Conservation (phyloP, 2,113 vertebrate species). For the Malurus alboscapulatus region DNA sequence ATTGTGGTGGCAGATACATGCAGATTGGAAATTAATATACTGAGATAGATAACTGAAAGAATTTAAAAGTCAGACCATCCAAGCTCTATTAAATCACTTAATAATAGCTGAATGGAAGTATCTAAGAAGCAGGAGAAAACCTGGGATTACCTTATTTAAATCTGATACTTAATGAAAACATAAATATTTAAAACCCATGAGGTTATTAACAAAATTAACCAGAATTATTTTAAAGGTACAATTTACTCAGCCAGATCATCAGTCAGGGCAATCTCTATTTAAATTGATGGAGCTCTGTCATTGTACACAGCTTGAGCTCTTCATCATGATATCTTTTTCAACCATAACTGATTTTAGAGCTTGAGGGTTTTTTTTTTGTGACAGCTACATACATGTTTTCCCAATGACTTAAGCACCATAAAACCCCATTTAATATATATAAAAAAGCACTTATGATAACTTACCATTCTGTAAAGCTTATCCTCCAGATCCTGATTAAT, state of each 20-base stretch:
- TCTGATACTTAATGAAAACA: constrained; percentile 16
- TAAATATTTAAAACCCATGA: constrained; percentile 3
- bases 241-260: background rate
- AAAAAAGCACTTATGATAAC: background rate
- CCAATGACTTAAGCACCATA: background rate
- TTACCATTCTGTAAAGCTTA: constrained; percentile 92
- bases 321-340: background rate
- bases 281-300: background rate
- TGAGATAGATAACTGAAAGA: background rate
- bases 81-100: background rate
- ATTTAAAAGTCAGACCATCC: background rate
- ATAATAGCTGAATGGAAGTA: background rate
- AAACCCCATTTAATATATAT: background rate
- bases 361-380: background rate
- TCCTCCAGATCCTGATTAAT: constrained; percentile 97
- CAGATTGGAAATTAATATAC: background rate
- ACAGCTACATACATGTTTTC: background rate
- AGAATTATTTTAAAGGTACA: constrained; percentile 33
- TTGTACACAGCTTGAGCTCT: background rate
- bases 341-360: background rate
- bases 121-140: background rate
- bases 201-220: constrained; percentile 31
- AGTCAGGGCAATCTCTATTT: background rate
- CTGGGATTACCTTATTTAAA: background rate
- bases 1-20: background rate